Evolutionary conservation across 2,888 invertebrate genomes (phyloP).

Genomic region (Blastobasis lacticolella): DNA sequence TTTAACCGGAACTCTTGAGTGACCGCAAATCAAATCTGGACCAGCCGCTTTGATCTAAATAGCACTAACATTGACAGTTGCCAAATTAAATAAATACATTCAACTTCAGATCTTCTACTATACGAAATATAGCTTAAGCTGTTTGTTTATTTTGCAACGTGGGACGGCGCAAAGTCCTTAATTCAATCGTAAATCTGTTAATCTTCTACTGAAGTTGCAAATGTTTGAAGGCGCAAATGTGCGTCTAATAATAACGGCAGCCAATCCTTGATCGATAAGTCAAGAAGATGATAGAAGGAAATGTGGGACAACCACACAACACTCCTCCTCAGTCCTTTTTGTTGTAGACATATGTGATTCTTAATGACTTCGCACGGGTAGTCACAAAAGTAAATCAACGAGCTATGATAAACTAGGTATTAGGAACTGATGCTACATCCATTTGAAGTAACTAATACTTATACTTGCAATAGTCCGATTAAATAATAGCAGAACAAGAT

Average conservation of each 20-base stretch:
- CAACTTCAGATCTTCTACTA: slow-evolving; percentile 16
- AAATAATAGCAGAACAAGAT: no score
- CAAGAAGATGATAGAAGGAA: no score
- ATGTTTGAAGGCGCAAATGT: slow-evolving; percentile 14
- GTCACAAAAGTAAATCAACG: no score
- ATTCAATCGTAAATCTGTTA: slow-evolving; percentile 15
- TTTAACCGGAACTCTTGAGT: slow-evolving; percentile 15
- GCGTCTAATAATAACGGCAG: slow-evolving; percentile 2
- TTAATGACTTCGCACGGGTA: no score
- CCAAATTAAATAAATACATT: slow-evolving; percentile 40
- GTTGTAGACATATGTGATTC: no score
- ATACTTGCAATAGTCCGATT: no score
- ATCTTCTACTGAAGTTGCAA: not conserved
- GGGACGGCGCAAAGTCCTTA: slow-evolving; percentile 20
- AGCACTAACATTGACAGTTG: slow-evolving; percentile 50
- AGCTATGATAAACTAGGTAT: no score
- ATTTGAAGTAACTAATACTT: no score
- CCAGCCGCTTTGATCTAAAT: slow-evolving; percentile 43
- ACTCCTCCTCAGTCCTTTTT: no score
- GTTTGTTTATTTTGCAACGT: slow-evolving; percentile 40
- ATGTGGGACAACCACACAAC: no score
- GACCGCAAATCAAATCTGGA: slow-evolving; percentile 3
- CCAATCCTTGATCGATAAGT: not conserved
- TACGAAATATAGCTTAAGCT: slow-evolving; percentile 32
- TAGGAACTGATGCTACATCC: no score